A percentile compares a stretch with the other conserved stretches of the same genome.
Evolutionary conservation across 2,888 invertebrate species (phyloP).

Genomic region (Galeruca laticollis): DNA sequence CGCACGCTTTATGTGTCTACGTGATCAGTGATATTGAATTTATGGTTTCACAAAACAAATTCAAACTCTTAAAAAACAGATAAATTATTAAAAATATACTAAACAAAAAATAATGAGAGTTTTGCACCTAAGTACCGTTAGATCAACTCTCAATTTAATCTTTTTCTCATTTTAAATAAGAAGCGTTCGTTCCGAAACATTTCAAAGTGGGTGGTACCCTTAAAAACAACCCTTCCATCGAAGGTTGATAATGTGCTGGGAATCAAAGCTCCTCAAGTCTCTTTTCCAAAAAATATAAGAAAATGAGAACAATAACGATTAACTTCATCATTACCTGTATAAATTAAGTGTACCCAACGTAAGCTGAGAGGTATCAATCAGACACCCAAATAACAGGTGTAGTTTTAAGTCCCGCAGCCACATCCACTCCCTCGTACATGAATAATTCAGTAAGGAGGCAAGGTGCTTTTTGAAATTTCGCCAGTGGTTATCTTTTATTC

Average conservation of each 20-base stretch:
- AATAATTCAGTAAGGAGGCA: slow-evolving; percentile 57
- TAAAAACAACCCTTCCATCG: background rate
- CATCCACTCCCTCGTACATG: slow-evolving; percentile 50
- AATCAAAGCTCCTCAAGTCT: background rate
- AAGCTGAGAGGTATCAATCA: slow-evolving; percentile 32
- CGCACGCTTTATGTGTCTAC: no score
- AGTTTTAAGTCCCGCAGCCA: slow-evolving; percentile 15
- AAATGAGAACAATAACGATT: slow-evolving; percentile 7
- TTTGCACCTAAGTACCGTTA: no score
- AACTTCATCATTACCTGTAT: background rate
- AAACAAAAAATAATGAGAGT: no score
- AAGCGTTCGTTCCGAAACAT: background rate
- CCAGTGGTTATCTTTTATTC: slow-evolving; percentile 52
- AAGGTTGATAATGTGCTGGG: background rate
- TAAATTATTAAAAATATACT: no score
- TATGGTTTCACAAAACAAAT: no score
- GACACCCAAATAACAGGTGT: slow-evolving; percentile 28
- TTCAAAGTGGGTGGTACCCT: background rate
- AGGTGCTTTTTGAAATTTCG: slow-evolving; percentile 56
- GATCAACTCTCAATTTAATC: no score
- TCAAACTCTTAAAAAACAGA: no score
- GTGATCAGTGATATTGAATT: no score
- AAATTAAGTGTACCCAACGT: background rate
- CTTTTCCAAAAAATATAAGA: slow-evolving; percentile 6
- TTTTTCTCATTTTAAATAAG: no score